These are phyloP conservation scores for Gastrophysa polygoni DNA, from an alignment of 2,888 invertebrate species.

Conservation along the genomic window DNA sequence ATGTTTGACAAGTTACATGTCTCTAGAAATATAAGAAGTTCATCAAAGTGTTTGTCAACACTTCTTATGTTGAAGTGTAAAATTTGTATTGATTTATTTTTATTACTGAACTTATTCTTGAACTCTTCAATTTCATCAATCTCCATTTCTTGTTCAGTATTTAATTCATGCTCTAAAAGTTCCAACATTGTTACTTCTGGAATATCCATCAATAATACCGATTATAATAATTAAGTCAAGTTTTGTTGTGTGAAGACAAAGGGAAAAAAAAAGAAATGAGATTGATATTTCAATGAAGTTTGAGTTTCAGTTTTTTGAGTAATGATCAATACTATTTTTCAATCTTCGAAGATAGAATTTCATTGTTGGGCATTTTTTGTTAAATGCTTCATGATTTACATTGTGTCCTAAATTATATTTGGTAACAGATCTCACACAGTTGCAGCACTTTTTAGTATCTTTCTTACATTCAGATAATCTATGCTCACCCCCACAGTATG, in stretches of 20 bases:
- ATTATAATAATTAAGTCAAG: no score
- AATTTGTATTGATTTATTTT: neutral
- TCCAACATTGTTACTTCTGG: conserved; percentile 1
- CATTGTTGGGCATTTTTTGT: conserved; percentile 4
- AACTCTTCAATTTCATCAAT: neutral
- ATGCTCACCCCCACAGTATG: conserved; percentile 9
- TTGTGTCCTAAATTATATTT: conserved; percentile 7
- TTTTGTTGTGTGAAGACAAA: neutral
- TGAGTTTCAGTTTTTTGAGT: neutral
- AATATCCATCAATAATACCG: neutral
- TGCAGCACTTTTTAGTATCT: conserved; percentile 7
- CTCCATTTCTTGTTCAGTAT: neutral
- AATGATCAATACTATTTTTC: conserved; percentile 1
- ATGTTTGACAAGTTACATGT: neutral
- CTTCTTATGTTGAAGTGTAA: neutral
- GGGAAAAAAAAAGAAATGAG: neutral
- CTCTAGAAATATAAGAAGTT: neutral
- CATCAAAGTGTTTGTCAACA: conserved; percentile 1
- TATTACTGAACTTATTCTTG: neutral
- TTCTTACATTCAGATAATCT: conserved; percentile 2
- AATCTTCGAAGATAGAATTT: neutral
- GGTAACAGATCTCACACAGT: conserved; percentile 2
- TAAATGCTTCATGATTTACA: conserved; percentile 10
- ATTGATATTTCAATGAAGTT: no score
- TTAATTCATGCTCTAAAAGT: neutral